Conservation (phyloP, 2,113 vertebrate genomes). For the Tiliqua scincoides region DNA sequence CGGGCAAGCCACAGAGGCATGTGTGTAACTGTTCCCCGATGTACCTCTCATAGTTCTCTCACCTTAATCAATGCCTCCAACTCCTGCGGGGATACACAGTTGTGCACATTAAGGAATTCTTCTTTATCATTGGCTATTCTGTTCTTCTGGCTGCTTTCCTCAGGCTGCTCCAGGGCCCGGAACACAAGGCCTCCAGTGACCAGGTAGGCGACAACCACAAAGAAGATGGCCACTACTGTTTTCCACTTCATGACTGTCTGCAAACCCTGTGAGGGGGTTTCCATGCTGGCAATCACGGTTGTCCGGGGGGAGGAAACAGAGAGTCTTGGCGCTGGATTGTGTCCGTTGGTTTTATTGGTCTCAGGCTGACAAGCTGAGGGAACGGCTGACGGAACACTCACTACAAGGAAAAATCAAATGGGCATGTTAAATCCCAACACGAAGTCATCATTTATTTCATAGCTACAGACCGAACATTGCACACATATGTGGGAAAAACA, state of each 20-base stretch:
- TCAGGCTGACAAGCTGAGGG: slow-evolving; percentile 81
- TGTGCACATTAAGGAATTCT: slow-evolving; percentile 86
- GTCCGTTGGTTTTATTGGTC: slow-evolving; percentile 81
- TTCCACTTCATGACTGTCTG: slow-evolving; percentile 99
- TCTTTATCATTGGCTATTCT: slow-evolving; percentile 90
- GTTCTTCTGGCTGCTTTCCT: slow-evolving; percentile 90
- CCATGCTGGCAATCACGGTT: slow-evolving; percentile 90
- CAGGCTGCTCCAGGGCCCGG: slow-evolving; percentile 90
- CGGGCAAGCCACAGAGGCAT: background rate
- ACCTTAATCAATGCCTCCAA: slow-evolving; percentile 94
- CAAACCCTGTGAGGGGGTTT: slow-evolving; percentile 79
- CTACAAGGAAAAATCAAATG: slow-evolving; percentile 72
- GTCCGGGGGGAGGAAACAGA: slow-evolving; percentile 86
- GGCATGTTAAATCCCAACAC: background rate
- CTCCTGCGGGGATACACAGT: slow-evolving; percentile 86
- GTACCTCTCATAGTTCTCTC: background rate
- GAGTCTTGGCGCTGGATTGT: slow-evolving; percentile 82
- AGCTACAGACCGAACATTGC: background rate
- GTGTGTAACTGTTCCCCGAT: fast-evolving
- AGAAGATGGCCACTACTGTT: slow-evolving; percentile 92
- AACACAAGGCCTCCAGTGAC: slow-evolving; percentile 91
- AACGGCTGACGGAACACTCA: slow-evolving; percentile 89
- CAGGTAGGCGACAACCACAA: slow-evolving; percentile 93
- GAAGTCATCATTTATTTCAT: background rate
- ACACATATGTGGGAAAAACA: background rate